phyloP scores from a whole-genome alignment of 2,113 vertebrate genomes.

The Bungarus multicinctus region DNA sequence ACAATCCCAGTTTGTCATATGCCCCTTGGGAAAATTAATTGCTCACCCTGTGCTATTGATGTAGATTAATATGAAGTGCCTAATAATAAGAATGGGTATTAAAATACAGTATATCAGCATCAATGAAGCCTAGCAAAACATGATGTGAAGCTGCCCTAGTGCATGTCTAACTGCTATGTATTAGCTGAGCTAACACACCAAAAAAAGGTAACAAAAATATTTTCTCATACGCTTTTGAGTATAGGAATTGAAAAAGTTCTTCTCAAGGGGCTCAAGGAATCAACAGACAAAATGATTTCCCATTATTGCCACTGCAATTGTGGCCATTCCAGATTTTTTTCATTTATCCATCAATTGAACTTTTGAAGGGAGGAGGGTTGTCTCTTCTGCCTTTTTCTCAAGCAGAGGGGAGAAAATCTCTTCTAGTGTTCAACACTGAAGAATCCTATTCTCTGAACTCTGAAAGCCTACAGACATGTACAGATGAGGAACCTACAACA shows the following conservation, averaged over 20 bases:
- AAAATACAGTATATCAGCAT: not conserved
- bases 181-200: not conserved
- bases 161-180: not conserved
- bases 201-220: not conserved
- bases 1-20: not conserved
- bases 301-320: not conserved
- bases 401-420: not conserved
- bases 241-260: not conserved
- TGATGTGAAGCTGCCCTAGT: not conserved
- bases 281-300: not conserved
- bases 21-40: not conserved
- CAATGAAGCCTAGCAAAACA: not conserved
- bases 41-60: not conserved
- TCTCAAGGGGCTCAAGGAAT: no score
- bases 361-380: no score
- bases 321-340: not conserved
- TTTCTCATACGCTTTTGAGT: not conserved
- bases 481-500: not conserved
- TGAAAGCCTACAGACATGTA: not conserved
- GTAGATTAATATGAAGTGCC: not conserved
- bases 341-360: not conserved
- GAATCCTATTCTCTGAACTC: not conserved
- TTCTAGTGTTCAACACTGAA: not conserved
- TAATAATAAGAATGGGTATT: not conserved
- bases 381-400: not conserved